Percentiles rank a stretch among this genome's conserved stretches.
phyloP scores from a whole-genome alignment of 2,888 invertebrate species.

The Drosophila affinis region DNA sequence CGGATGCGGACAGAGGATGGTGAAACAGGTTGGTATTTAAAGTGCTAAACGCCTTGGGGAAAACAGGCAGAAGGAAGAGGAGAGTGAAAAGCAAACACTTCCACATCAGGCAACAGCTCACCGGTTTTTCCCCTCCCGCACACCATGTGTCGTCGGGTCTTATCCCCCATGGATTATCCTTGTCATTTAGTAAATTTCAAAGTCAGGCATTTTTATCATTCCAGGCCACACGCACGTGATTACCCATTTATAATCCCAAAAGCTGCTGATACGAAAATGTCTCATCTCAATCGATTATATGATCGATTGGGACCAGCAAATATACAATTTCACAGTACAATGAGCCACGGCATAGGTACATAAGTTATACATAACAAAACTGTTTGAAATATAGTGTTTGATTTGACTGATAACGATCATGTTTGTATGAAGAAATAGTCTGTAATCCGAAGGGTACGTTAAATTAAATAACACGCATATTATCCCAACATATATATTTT shows the following conservation, averaged over 20 bases:
- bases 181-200: not conserved
- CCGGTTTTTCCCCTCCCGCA: not conserved
- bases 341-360: not conserved
- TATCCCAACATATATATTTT: no score
- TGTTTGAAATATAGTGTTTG: no score
- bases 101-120: not conserved
- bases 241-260: not conserved
- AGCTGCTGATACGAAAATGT: not conserved
- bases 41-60: constrained; percentile 1
- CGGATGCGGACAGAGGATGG: not conserved
- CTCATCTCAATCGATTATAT: not conserved
- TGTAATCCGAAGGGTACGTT: no score
- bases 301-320: not conserved
- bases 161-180: not conserved
- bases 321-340: not conserved
- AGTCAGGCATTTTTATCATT: not conserved
- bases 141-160: not conserved
- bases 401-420: no score
- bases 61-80: not conserved
- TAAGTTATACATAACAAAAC: no score
- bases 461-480: no score
- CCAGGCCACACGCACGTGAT: not conserved
- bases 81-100: not conserved
- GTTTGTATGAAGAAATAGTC: no score
- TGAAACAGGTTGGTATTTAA: not conserved